A percentile compares a stretch with the other conserved stretches of the same genome.
These are phyloP conservation scores for Passer domesticus DNA, from an alignment of 2,113 vertebrate species.

Conservation along the genomic window DNA sequence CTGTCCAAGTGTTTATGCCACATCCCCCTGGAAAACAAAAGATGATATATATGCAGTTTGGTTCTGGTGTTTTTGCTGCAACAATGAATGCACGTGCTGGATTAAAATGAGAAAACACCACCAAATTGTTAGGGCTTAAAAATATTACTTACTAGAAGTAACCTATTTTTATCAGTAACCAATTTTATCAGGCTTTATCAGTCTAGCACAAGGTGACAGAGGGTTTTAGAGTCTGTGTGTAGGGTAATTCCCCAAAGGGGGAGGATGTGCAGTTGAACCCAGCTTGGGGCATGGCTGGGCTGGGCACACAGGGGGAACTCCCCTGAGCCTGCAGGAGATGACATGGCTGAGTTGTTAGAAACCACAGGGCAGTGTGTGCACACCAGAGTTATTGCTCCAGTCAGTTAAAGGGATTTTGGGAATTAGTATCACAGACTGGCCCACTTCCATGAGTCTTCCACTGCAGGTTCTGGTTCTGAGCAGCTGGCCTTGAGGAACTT, in stretches of 20 bases:
- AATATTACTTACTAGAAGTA: neutral
- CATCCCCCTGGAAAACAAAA: neutral
- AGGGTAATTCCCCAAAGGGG: too few species aligned
- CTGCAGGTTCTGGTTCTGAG: neutral
- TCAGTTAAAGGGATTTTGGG: neutral
- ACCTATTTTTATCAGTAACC: neutral
- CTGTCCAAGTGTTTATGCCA: neutral
- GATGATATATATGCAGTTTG: neutral
- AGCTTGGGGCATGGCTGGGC: neutral
- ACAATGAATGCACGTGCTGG: neutral
- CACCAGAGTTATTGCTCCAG: too few species aligned
- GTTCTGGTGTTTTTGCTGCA: neutral
- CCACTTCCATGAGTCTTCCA: neutral
- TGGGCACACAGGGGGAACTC: neutral
- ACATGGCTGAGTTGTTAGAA: accelerated
- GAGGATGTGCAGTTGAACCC: neutral
- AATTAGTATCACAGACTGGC: accelerated
- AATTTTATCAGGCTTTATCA: neutral
- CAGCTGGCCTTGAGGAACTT: neutral
- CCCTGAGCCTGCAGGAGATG: neutral
- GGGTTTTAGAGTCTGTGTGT: neutral
- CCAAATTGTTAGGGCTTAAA: neutral
- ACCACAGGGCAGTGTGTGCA: neutral
- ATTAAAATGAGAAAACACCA: neutral
- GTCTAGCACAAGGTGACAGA: neutral